phyloP scores from a whole-genome alignment of 2,888 invertebrate genomes.

The Pterostichus niger region DNA sequence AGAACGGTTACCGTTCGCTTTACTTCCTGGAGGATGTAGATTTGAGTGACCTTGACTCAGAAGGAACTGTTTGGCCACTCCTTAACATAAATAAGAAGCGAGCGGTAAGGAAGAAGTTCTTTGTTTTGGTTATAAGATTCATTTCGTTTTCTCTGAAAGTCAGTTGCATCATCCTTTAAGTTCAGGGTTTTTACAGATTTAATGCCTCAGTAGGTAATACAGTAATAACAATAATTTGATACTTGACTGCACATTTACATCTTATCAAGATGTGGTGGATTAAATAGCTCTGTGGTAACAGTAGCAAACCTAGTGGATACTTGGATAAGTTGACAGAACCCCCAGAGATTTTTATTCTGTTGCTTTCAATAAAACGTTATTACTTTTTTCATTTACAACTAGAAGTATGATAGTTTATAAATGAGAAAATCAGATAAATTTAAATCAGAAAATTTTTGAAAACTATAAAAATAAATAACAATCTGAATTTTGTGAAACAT shows the following conservation, averaged over 20 bases:
- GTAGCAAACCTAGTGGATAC: too few species aligned
- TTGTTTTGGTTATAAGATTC: conserved; percentile 30
- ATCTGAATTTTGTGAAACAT: too few species aligned
- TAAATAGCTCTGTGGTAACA: too few species aligned
- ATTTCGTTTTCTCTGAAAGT: not conserved
- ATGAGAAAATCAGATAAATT: too few species aligned
- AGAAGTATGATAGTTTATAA: too few species aligned
- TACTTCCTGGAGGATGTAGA: conserved; percentile 55
- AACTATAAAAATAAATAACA: too few species aligned
- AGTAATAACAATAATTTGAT: conserved; percentile 9
- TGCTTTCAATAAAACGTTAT: too few species aligned
- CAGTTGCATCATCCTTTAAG: conserved; percentile 28
- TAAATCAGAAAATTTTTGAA: too few species aligned
- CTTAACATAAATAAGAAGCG: conserved; percentile 1
- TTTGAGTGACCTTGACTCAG: conserved; percentile 53
- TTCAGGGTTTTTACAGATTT: conserved; percentile 14
- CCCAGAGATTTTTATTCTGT: too few species aligned
- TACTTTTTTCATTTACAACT: too few species aligned
- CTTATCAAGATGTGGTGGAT: too few species aligned
- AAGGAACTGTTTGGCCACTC: conserved; percentile 55
- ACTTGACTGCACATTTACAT: not conserved
- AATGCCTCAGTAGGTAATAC: conserved; percentile 8
- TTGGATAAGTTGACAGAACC: too few species aligned
- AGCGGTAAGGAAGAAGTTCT: conserved; percentile 12
- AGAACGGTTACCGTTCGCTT: conserved; percentile 42